Base-by-base conservation (phyloP, 1,140 invertebrate species). In the Lysiphlebus fabarum region DNA sequence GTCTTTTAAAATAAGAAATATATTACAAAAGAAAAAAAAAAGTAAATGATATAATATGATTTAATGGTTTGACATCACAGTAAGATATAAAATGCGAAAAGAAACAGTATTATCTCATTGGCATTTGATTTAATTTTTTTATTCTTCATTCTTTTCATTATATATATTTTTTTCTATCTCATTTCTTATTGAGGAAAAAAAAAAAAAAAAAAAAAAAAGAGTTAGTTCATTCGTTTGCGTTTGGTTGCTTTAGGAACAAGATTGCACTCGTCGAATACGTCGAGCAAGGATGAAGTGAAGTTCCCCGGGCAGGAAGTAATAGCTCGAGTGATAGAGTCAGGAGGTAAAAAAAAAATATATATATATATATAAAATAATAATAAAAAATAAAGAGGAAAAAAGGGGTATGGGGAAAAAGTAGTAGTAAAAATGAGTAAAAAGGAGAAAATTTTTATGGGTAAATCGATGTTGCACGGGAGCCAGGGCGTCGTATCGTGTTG, bases 371-470 rank as follows among this genome's bases (percentile, higher is more conserved):
- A 26, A 1, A 1, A 26, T 2, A 26, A 26, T 26, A 26, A 26
- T 26, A 26, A 26, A 26, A 26, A 26, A 26, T 26, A 26, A 26
- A 26, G 17, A 26, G 17, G 17, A 4, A 26, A 26, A 26, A 26
- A 26, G 17, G 17, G 17, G n/a, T n/a, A n/a, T n/a, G n/a, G 17
- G 3, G 17, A 3, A 17, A 3, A 4, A 1, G 17, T 1, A 26
- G 17, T 1, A 26, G 17, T 26, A 26, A n/a, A n/a, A n/a, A 38
- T n/a, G 12, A 37, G 8, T 33, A 36, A 34, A 14, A 36, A 36
- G 64, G 62, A 56, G 67, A 61, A 70, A 74, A 76, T 76, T 76
- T 76, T 77, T 77, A 76, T 77, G 70, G 72, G 62, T 74, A 77
- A 77, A 77, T 76, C 75, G 74, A 77, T 77, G 75, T 71, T 71